A percentile compares a stretch with the other conserved stretches of the same genome.
Evolutionary conservation across 1,140 invertebrate species (phyloP).

Genomic region (Drosophila sulfurigaster): DNA sequence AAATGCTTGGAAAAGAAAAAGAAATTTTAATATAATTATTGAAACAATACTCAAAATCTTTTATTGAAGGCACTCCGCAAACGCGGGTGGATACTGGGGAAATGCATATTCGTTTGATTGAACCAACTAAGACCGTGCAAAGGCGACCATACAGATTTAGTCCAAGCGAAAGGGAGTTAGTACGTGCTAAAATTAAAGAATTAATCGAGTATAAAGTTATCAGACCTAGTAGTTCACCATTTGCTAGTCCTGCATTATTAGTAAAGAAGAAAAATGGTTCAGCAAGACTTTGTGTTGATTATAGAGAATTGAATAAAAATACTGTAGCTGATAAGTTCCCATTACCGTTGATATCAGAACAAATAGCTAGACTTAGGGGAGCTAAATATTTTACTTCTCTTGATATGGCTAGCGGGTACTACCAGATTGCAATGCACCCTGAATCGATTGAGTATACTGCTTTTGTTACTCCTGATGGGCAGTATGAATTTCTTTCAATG

Average conservation of each 20-base stretch:
- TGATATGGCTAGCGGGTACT: too few relatives aligned
- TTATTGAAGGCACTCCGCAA: constrained; percentile 16
- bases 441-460: too few relatives aligned
- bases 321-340: background rate
- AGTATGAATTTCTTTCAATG: background rate
- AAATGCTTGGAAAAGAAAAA: background rate
- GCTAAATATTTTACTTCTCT: too few relatives aligned
- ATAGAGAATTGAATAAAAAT: constrained; percentile 21
- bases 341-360: too few relatives aligned
- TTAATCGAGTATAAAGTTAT: constrained; percentile 22
- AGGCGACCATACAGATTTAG: constrained; percentile 22
- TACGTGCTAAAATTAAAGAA: constrained; percentile 24
- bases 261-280: constrained; percentile 25
- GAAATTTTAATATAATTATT: constrained; percentile 8
- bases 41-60: constrained; percentile 16
- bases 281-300: constrained; percentile 16
- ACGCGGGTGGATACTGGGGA: constrained; percentile 15
- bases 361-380: too few relatives aligned
- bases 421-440: background rate
- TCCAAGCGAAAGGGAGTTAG: constrained; percentile 20
- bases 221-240: constrained; percentile 26
- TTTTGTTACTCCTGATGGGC: background rate
- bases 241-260: constrained; percentile 15
- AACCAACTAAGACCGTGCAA: constrained; percentile 16
- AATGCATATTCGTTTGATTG: constrained; percentile 21